Evolutionary conservation across 2,113 vertebrate genomes (phyloP).

Genomic region (Jaculus jaculus): DNA sequence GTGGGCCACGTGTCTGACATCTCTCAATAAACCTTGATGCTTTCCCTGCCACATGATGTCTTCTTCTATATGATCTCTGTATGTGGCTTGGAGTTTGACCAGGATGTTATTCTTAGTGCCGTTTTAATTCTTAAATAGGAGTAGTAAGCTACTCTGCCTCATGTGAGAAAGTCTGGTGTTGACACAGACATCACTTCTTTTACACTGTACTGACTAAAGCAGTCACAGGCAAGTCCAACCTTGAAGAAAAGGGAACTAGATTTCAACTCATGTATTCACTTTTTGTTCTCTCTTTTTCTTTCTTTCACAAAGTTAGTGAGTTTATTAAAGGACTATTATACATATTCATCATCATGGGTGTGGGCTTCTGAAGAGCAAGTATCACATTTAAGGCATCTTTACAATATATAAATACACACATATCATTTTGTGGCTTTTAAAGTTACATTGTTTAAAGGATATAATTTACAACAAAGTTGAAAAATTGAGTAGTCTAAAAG

Average conservation of each 20-base stretch:
- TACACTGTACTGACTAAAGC: not conserved
- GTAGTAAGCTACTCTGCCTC: not conserved
- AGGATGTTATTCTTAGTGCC: not conserved
- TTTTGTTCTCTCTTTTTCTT: too few relatives aligned
- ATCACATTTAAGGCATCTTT: too few relatives aligned
- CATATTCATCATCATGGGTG: too few relatives aligned
- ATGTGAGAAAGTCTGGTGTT: not conserved
- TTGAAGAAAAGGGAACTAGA: not conserved
- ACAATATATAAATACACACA: too few relatives aligned
- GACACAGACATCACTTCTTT: not conserved
- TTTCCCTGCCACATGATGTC: not conserved
- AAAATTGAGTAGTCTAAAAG: too few relatives aligned
- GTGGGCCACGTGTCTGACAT: not conserved
- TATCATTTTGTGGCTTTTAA: too few relatives aligned
- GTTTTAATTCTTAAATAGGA: not conserved
- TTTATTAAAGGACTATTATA: too few relatives aligned
- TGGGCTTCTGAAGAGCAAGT: too few relatives aligned
- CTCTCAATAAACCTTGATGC: not conserved
- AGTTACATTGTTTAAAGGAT: too few relatives aligned
- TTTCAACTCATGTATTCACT: too few relatives aligned
- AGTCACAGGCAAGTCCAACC: not conserved
- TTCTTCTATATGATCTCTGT: not conserved
- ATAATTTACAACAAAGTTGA: too few relatives aligned
- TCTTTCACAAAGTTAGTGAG: too few relatives aligned
- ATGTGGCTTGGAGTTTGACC: not conserved